Conservation (phyloP, 2,113 vertebrate genomes). For the Tautogolabrus adspersus region DNA sequence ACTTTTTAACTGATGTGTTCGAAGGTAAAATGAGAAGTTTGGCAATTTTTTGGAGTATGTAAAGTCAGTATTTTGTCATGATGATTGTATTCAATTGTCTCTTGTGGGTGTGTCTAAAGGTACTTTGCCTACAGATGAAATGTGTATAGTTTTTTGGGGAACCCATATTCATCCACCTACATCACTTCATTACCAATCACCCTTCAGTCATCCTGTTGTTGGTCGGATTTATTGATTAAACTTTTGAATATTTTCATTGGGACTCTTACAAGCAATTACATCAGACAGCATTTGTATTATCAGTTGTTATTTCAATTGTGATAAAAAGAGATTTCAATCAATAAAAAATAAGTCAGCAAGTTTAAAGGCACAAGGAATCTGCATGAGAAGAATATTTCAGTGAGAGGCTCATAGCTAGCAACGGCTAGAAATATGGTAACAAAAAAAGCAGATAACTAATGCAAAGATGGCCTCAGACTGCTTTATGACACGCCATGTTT, state of each 20-base stretch:
- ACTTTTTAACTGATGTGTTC: not conserved
- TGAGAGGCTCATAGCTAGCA: not conserved
- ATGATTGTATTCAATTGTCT: conserved; percentile 2
- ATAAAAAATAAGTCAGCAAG: too few species aligned
- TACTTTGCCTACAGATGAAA: not conserved
- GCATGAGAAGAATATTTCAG: not conserved
- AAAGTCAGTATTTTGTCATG: conserved; percentile 22
- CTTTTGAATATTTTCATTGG: too few species aligned
- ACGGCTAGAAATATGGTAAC: not conserved
- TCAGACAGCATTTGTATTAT: too few species aligned
- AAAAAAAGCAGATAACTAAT: not conserved
- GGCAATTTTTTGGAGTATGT: not conserved
- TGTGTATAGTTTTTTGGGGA: too few species aligned
- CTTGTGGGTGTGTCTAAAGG: not conserved
- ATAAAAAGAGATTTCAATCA: too few species aligned
- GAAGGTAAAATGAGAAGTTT: not conserved
- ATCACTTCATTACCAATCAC: too few species aligned
- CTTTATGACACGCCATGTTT: not conserved
- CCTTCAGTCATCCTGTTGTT: too few species aligned
- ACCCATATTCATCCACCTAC: too few species aligned
- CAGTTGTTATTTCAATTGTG: too few species aligned
- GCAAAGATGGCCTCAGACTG: not conserved
- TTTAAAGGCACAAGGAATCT: too few species aligned
- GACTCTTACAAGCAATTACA: too few species aligned
- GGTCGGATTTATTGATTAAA: too few species aligned